Conservation (phyloP, 2,888 invertebrate genomes). For the Cosmopolites sordidus region DNA sequence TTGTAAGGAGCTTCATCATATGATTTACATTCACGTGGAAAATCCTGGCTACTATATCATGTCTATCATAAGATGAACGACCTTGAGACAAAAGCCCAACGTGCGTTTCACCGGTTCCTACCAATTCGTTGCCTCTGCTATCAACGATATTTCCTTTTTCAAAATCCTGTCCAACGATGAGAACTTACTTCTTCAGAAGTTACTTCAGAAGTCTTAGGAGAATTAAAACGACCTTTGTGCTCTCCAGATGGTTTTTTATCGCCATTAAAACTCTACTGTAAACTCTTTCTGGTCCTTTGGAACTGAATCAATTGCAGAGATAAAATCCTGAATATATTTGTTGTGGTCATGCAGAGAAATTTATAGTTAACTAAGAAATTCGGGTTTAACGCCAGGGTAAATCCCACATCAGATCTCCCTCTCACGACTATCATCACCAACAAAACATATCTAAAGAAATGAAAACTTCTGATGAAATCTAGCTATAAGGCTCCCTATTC, state of each 20-base stretch:
- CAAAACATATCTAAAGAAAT: slow-evolving; percentile 13
- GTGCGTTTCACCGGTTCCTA: slow-evolving; percentile 33
- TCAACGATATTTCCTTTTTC: slow-evolving; percentile 3
- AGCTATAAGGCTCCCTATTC: background rate
- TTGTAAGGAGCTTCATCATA: slow-evolving; percentile 4
- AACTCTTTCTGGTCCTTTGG: background rate
- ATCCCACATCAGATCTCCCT: no score
- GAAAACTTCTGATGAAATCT: background rate
- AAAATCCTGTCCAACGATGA: slow-evolving; percentile 1
- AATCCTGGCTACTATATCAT: slow-evolving; percentile 15
- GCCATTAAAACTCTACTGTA: slow-evolving; percentile 1
- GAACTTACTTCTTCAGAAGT: no score
- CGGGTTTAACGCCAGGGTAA: background rate
- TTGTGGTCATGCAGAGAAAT: no score
- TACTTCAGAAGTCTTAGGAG: slow-evolving; percentile 2
- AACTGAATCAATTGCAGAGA: no score
- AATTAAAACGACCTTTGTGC: slow-evolving; percentile 2
- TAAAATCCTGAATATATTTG: no score
- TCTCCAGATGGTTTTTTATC: background rate
- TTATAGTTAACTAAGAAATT: background rate
- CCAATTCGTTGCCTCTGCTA: background rate
- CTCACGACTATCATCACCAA: background rate
- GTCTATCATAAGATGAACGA: slow-evolving; percentile 3
- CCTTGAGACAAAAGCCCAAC: slow-evolving; percentile 1
- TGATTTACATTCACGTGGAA: slow-evolving; percentile 15